Percentiles rank a stretch among this genome's conserved stretches.
Conservation (phyloP, 2,113 vertebrate species). For the Petrocephalus microphthalmus region DNA sequence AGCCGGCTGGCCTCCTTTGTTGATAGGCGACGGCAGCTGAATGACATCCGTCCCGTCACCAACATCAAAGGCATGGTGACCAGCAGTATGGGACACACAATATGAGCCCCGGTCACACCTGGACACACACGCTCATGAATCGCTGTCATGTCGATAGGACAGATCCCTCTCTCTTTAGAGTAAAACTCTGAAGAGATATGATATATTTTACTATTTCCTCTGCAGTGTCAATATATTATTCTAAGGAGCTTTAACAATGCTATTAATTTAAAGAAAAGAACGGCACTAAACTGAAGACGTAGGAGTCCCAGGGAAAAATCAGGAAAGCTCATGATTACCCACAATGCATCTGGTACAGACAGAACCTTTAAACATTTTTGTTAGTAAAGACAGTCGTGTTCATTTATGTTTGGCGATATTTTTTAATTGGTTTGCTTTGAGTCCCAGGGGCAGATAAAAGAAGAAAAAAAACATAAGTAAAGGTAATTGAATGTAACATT, state of each 20-base stretch:
- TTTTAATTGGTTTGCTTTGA: background rate
- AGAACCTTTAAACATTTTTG: background rate
- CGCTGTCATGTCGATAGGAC: background rate
- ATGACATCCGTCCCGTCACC: slow-evolving; percentile 76
- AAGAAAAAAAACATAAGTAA: slow-evolving; percentile 5
- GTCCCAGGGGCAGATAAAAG: background rate
- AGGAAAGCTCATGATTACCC: background rate
- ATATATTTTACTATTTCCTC: slow-evolving; percentile 12
- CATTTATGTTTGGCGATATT: background rate
- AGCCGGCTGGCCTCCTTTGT: slow-evolving; percentile 83
- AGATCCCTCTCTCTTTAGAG: background rate
- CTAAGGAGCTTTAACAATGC: slow-evolving; percentile 1
- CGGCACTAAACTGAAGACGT: background rate
- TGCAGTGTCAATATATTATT: background rate
- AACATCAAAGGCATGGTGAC: slow-evolving; percentile 82
- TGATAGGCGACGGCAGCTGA: slow-evolving; percentile 84
- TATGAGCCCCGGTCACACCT: slow-evolving; percentile 38
- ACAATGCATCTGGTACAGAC: slow-evolving; percentile 2
- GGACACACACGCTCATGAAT: background rate
- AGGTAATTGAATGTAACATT: slow-evolving; percentile 50
- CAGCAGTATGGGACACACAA: slow-evolving; percentile 58
- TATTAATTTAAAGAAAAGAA: background rate
- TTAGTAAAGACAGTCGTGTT: background rate
- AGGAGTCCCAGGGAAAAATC: slow-evolving; percentile 15
- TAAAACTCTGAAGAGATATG: background rate